phyloP scores from a whole-genome alignment of 2,113 vertebrate species.

The Theristicus caerulescens region DNA sequence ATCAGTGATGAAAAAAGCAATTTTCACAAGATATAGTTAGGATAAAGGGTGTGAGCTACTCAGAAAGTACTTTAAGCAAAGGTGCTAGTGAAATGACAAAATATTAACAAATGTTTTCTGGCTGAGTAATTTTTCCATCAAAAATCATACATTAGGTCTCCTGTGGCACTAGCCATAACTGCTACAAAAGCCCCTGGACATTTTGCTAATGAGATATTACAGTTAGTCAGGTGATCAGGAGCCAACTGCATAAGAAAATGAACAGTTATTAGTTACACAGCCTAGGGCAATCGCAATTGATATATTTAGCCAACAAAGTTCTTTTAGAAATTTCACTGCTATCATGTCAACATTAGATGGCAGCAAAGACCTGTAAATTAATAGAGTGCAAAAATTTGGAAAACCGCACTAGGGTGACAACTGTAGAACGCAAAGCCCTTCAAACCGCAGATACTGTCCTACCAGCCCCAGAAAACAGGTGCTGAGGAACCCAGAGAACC shows the following conservation, averaged over 20 bases:
- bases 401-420: not conserved
- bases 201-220: not conserved
- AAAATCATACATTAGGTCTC: not conserved
- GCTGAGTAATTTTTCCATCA: not conserved
- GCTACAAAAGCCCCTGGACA: not conserved
- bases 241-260: not conserved
- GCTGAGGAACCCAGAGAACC: not conserved
- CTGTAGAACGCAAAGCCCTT: not conserved
- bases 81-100: not conserved
- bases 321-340: not conserved
- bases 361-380: conserved; percentile 25
- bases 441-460: not conserved
- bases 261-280: not conserved
- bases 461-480: not conserved
- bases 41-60: not conserved
- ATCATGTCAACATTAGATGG: conserved; percentile 41
- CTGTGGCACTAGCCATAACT: not conserved
- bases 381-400: not conserved
- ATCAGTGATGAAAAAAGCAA: not conserved
- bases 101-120: not conserved
- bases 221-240: not conserved
- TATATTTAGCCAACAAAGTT: not conserved
- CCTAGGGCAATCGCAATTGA: not conserved
- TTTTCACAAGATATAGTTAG: not conserved
- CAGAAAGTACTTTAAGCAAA: not conserved